Base-by-base conservation (phyloP, 2,888 invertebrate genomes). In the Osmoderma eremita region DNA sequence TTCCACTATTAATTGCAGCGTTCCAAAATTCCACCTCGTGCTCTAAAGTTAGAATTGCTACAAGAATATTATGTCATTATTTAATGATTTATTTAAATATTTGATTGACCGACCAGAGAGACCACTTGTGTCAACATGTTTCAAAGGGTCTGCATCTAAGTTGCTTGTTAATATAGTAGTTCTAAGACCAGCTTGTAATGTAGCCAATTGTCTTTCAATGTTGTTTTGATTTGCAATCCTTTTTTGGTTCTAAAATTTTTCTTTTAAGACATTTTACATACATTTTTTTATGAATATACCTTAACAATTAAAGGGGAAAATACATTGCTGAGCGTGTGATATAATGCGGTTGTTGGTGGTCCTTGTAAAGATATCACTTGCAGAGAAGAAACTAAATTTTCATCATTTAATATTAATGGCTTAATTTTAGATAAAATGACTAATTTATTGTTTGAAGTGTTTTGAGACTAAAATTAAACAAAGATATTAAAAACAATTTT, bases 1-100 rank as follows among this genome's bases (percentile, higher is more conserved):
- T 86, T 63, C 80, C 82, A 53, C 84, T 84, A 56, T 85, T 83
- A n/a, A 83, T 80, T 38, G 86, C 74, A 15, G 86, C 85, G 70
- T 84, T 85, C 92, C 92, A 92, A 78, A 88, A 90, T 73, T 89
- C 86, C 49, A 90, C 82, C 83, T 93, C 92, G 82, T 92, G 91
- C 70, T 87, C 86, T 49, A 91, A 84, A 41, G 86, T 86, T 71
- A 89, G 79, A 54, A 91, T 88, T 51, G 89, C 91, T 90, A 78
- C 38, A 81, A 64, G 30, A 51, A 45, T 3, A 56, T 58, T 36
- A n/a, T 15, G 39, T 22, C 15, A 13, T 54, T 17, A 45, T 30
- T 30, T 4, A 4, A 1, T 6, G 30, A 30, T 2, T 30, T 30
- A 2, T 8, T 30, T 30, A 5, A 30, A 1, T 30, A 10, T 10